Conservation (phyloP, 1,140 invertebrate species). For the Aphelinus certus region DNA sequence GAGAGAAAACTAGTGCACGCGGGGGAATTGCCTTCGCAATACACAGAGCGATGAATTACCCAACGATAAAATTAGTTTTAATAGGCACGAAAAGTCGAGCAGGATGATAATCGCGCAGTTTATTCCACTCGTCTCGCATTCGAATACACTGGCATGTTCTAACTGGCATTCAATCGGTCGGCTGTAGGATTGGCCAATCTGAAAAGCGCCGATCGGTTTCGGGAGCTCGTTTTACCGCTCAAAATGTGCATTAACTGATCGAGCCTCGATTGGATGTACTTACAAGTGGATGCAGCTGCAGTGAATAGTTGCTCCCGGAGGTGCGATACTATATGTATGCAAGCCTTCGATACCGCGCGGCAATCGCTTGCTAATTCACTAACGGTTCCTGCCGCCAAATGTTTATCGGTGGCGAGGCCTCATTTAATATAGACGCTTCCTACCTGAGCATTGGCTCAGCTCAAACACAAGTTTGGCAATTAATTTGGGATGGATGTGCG, state of each 20-base stretch:
- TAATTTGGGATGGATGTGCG: neutral
- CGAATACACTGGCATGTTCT: neutral
- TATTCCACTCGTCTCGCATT: no score
- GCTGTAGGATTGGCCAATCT: neutral
- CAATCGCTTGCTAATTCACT: conserved; percentile 1
- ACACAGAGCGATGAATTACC: no score
- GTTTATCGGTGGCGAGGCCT: neutral
- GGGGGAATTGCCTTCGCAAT: no score
- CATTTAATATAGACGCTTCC: neutral
- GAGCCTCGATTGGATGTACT: conserved; percentile 29
- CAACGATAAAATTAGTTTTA: no score
- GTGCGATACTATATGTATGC: conserved; percentile 14
- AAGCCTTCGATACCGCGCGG: neutral
- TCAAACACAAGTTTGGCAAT: no score
- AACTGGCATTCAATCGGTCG: neutral
- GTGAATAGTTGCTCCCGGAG: conserved; percentile 17
- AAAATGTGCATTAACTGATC: conserved; percentile 21
- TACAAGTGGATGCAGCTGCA: neutral
- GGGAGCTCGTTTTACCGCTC: neutral
- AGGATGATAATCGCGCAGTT: no score
- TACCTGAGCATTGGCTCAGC: no score
- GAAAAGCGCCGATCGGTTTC: conserved; percentile 3
- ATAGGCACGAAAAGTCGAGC: no score
- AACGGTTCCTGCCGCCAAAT: neutral
- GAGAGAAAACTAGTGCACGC: no score